Evolutionary conservation across 2,797 vertebrate species (phyloP).

Genomic region (Pipistrellus pipistrellus): DNA sequence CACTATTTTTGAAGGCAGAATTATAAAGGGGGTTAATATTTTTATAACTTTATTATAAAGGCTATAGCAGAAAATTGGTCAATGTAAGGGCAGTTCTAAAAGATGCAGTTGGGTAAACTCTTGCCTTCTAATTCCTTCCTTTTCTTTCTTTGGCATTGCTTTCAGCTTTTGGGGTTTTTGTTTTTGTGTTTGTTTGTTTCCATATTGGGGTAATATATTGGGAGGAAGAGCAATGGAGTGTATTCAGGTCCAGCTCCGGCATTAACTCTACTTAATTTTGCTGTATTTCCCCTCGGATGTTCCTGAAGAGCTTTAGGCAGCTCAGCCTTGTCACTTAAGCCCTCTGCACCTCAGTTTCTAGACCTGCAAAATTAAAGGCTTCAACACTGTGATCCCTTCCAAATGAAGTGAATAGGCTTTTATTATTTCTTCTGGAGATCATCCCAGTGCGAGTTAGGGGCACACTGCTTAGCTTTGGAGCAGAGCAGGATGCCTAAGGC

Average conservation of each 20-base stretch:
- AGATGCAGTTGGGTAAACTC: not conserved
- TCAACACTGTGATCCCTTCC: not conserved
- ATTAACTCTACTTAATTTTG: not conserved
- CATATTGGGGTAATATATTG: not conserved
- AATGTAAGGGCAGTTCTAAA: rapidly evolving
- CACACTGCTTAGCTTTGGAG: not conserved
- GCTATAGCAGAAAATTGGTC: not conserved
- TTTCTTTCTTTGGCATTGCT: not conserved
- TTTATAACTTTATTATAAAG: too few relatives aligned
- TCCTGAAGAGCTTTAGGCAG: not conserved
- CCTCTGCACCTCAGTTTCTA: not conserved
- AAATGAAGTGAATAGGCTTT: slow-evolving; percentile 62
- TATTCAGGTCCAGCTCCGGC: not conserved
- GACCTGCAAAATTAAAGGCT: slow-evolving; percentile 65
- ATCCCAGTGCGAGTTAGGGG: not conserved
- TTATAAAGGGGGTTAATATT: too few relatives aligned
- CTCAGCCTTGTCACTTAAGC: not conserved
- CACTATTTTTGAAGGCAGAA: not conserved
- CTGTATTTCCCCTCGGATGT: not conserved
- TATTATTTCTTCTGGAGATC: not conserved
- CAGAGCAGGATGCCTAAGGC: not conserved
- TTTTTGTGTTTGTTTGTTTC: not conserved
- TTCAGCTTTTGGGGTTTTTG: not conserved
- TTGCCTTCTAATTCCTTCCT: not conserved
- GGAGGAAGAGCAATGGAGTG: not conserved